Evolutionary conservation across 1,140 invertebrate species (phyloP).

Genomic region (Aphaenogaster ashmeadi): DNA sequence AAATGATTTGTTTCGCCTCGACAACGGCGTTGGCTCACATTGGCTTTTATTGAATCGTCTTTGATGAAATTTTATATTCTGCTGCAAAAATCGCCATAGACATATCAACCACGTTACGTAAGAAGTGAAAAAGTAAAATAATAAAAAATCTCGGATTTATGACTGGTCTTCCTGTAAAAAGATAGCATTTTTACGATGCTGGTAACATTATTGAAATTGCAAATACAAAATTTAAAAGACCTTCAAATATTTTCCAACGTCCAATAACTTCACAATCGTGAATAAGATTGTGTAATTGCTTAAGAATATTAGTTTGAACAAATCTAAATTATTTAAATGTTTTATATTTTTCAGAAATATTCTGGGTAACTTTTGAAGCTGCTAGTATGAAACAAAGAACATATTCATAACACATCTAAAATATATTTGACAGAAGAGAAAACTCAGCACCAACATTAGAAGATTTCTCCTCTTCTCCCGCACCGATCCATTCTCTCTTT

Average conservation of each 20-base stretch:
- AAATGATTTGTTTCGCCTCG: too few species aligned
- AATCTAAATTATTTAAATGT: neutral
- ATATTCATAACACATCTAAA: neutral
- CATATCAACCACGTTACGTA: neutral
- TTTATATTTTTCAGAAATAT: neutral
- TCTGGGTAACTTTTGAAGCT: slow-evolving; percentile 6
- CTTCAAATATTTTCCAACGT: neutral
- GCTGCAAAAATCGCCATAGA: neutral
- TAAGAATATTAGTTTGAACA: neutral
- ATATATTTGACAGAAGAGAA: neutral
- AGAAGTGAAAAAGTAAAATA: neutral
- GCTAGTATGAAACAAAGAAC: neutral
- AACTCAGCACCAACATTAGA: neutral
- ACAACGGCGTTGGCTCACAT: too few species aligned
- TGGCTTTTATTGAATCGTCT: too few species aligned
- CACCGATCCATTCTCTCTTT: neutral
- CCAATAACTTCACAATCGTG: neutral
- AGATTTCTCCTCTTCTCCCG: neutral
- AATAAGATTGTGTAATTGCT: neutral
- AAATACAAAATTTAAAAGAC: neutral
- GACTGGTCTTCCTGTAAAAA: neutral
- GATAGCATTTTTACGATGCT: neutral
- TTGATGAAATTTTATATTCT: slow-evolving; percentile 9
- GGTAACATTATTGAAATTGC: neutral
- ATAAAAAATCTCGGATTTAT: neutral